Conservation (phyloP, 2,113 vertebrate genomes). For the Anas platyrhynchos region DNA sequence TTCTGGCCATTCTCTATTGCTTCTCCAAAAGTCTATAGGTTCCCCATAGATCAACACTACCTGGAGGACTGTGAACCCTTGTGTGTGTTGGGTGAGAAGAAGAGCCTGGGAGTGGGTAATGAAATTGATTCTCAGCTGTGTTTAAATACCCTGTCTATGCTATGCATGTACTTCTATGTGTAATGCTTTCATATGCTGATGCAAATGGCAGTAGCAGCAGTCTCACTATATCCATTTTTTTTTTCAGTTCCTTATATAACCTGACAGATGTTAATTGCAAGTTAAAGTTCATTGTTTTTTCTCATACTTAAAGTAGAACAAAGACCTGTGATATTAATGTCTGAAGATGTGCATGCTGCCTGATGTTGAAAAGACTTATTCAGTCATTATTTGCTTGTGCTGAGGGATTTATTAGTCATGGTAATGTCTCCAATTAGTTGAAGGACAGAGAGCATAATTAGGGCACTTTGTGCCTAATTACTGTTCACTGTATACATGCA, state of each 20-base stretch:
- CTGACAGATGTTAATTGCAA: constrained; percentile 14
- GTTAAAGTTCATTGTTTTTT: not conserved
- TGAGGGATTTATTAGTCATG: constrained; percentile 50
- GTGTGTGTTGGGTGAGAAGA: not conserved
- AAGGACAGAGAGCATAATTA: constrained; percentile 27
- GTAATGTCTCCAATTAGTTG: constrained; percentile 35
- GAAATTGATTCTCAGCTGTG: not conserved
- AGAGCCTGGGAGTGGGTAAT: not conserved
- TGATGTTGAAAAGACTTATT: constrained; percentile 12
- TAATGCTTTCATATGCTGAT: not conserved
- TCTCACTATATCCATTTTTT: not conserved
- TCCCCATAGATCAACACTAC: accelerated
- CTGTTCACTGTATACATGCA: not conserved
- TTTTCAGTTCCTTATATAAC: not conserved
- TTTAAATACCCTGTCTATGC: not conserved
- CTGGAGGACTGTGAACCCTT: not conserved
- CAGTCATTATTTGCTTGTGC: constrained; percentile 6
- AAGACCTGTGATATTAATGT: not conserved
- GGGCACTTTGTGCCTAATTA: not conserved
- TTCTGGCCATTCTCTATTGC: not conserved
- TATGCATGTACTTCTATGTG: accelerated
- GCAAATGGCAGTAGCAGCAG: not conserved
- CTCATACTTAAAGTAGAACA: constrained; percentile 7
- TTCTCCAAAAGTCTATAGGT: not conserved
- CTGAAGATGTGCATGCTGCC: not conserved